Evolutionary conservation across 2,113 vertebrate genomes (phyloP).

Genomic region (Suricata suricatta): DNA sequence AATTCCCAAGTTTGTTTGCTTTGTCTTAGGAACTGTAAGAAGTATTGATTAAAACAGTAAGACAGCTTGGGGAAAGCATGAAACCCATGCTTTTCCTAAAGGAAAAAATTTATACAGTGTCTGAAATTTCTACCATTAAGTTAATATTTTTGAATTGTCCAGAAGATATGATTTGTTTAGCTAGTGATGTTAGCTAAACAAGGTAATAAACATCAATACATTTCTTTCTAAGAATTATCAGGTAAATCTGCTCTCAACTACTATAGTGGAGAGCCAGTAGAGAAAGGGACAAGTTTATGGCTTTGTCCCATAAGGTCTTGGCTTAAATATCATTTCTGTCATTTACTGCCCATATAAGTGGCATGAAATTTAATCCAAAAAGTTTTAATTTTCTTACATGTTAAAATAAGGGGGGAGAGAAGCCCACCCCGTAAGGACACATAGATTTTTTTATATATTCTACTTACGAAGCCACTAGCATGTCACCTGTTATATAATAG

Average conservation of each 20-base stretch:
- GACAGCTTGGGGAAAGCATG: not conserved
- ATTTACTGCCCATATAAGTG: not conserved
- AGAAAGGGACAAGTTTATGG: not conserved
- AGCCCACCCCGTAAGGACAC: fast-evolving
- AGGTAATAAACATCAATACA: not conserved
- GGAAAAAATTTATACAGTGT: not conserved
- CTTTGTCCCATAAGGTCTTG: not conserved
- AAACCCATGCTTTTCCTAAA: too few species aligned
- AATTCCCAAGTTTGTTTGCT: not conserved
- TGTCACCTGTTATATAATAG: not conserved
- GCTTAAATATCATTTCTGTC: not conserved
- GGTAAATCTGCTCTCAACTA: not conserved
- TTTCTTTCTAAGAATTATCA: not conserved
- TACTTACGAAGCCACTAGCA: not conserved
- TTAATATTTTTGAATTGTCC: not conserved
- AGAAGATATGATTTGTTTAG: not conserved
- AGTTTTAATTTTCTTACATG: not conserved
- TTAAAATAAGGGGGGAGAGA: not conserved
- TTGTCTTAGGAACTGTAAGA: not conserved
- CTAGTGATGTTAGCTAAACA: not conserved
- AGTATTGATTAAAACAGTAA: not conserved
- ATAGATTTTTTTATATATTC: not conserved
- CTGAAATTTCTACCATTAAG: not conserved
- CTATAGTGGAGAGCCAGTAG: not conserved
- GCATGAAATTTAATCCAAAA: not conserved